phyloP scores from a whole-genome alignment of 2,113 vertebrate species.

The Bothrops jararaca region DNA sequence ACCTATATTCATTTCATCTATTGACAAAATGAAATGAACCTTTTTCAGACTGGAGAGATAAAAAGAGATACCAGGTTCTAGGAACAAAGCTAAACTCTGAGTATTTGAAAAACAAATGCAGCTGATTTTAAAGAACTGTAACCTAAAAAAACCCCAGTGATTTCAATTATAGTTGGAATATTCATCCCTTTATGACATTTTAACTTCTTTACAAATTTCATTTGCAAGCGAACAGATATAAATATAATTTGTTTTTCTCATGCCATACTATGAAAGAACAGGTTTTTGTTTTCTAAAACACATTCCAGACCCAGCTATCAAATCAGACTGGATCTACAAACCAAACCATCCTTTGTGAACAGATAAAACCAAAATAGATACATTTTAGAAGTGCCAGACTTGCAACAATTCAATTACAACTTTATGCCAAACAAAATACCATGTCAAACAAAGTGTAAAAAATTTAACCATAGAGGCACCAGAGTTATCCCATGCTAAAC shows the following conservation, averaged over 20 bases:
- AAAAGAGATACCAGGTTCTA: background rate
- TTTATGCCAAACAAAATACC: background rate
- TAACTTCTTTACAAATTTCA: background rate
- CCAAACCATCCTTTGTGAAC: background rate
- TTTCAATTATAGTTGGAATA: background rate
- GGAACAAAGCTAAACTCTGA: background rate
- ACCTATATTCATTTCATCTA: background rate
- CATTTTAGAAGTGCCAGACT: background rate
- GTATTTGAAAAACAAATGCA: background rate
- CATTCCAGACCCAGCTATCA: background rate
- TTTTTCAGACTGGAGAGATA: background rate
- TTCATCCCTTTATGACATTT: background rate
- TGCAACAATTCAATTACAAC: background rate
- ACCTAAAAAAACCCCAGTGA: background rate
- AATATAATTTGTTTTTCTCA: background rate
- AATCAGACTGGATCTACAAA: background rate
- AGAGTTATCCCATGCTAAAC: background rate
- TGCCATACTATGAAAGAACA: background rate
- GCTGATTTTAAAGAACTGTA: background rate
- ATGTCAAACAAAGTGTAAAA: background rate
- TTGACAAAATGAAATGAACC: background rate
- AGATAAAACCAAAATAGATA: background rate
- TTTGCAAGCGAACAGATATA: background rate
- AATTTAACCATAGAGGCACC: background rate
- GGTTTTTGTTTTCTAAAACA: too few relatives aligned